phyloP scores from a whole-genome alignment of 1,140 invertebrate genomes.

The Cyphomyrmex costatus region DNA sequence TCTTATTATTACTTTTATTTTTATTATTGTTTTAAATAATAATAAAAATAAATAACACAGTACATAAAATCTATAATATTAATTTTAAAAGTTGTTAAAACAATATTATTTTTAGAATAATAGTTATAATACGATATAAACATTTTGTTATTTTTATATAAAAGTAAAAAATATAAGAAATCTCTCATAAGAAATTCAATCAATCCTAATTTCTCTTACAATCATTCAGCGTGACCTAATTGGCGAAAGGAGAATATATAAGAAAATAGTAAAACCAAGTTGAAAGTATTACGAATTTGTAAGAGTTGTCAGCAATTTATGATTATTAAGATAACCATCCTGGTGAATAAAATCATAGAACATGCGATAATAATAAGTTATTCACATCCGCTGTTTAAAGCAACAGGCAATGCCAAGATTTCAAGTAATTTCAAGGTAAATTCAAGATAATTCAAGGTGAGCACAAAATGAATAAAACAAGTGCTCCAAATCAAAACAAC shows the following conservation, averaged over 20 bases:
- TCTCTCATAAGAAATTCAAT: conserved; percentile 5
- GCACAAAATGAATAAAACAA: conserved; percentile 2
- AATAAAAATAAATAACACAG: too few species aligned
- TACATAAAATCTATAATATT: not conserved
- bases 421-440: conserved; percentile 50
- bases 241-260: conserved; percentile 12
- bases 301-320: conserved; percentile 9
- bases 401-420: not conserved
- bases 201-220: conserved; percentile 16
- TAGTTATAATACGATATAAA: not conserved
- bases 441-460: conserved; percentile 26
- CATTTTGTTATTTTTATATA: not conserved
- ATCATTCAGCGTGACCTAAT: conserved; percentile 7
- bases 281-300: conserved; percentile 18
- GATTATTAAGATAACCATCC: not conserved
- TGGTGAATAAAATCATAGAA: not conserved
- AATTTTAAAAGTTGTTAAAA: not conserved
- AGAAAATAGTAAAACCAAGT: not conserved
- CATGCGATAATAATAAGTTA: conserved; percentile 18
- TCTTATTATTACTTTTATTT: too few species aligned
- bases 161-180: conserved; percentile 9
- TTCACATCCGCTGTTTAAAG: conserved; percentile 18
- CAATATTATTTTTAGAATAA: not conserved
- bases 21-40: too few species aligned
- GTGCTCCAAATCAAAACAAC: conserved; percentile 33